Percentiles rank a stretch among this genome's conserved stretches.
phyloP scores from a whole-genome alignment of 2,888 invertebrate species.

The Lottia scabra region DNA sequence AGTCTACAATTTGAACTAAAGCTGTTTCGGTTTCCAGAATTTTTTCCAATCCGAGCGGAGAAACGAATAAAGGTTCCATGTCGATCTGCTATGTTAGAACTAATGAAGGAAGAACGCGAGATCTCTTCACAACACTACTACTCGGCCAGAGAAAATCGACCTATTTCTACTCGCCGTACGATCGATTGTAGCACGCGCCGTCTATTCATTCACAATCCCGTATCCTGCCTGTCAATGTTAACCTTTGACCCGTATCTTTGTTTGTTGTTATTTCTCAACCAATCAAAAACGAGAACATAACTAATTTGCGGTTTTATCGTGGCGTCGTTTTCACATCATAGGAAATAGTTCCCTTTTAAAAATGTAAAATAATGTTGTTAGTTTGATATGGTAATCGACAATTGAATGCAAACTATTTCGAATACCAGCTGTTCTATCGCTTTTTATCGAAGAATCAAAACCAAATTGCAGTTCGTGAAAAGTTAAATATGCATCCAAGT shows the following conservation, averaged over 20 bases:
- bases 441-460: too few relatives aligned
- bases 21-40: conserved; percentile 31
- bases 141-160: background rate
- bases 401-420: too few relatives aligned
- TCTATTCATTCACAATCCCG: background rate
- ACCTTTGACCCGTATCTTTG: background rate
- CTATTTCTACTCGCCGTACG: background rate
- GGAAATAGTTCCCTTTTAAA: too few relatives aligned
- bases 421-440: too few relatives aligned
- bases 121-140: background rate
- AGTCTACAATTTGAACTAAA: conserved; percentile 51
- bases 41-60: conserved; percentile 31
- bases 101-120: background rate
- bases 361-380: too few relatives aligned
- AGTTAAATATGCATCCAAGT: too few relatives aligned
- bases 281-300: background rate
- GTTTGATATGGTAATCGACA: too few relatives aligned
- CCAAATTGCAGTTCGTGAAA: too few relatives aligned
- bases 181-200: background rate
- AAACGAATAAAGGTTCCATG: conserved; percentile 20
- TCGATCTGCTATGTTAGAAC: background rate
- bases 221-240: background rate
- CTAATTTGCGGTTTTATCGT: too few relatives aligned
- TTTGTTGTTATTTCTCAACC: background rate
- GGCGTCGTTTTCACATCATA: too few relatives aligned